Base-by-base conservation (phyloP, 2,888 invertebrate species). In the Allophyes oxyacanthae region DNA sequence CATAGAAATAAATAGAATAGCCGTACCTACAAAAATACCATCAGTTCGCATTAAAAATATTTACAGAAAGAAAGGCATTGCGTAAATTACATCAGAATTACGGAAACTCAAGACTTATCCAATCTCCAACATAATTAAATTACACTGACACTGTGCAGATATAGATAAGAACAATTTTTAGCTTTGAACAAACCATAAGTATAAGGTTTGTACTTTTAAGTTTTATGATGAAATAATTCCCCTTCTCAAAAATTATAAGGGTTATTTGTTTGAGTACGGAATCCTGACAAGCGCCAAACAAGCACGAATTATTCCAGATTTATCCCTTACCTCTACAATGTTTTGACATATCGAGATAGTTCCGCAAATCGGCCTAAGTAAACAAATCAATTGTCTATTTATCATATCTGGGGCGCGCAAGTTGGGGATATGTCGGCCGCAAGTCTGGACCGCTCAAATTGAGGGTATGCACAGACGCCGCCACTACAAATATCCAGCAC, bases 341-440 rank as follows among this genome's bases (percentile, higher is more conserved):
- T 51, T 50, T 48, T 38, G 38, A 37, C 42, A 44, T 43, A 26
- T 50, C 63, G 55, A 61, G 69, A 74, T 72, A 71, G 72, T 71
- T 73, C 54, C 62, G 43, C 54, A 55, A 63, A 74, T 64, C 59
- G 59, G 54, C 79, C 81, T 79, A 78, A 81, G 78, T 67, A 83
- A 82, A 78, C 80, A 71, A 71, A 72, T 72, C 65, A 77, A 75
- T 75, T 79, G 80, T 77, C 78, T 77, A 75, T 80, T 81, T 83
- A 79, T 77, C 79, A 78, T 81, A 80, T 77, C 75, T 75, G 69
- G 71, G 68, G 65, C 28, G 28, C 8, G 28, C 78, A 73, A 73
- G 76, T 66, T 61, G 56, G 77, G n/a, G 77, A 77, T 66, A 72
- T 70, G 70, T 72, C 75, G 70, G 57, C 64, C 73, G 70, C 69